Evolutionary conservation across 2,888 invertebrate species (phyloP), one percentile per base, ranked within the genome.

Genomic region (Sussaba pulchella): DNA sequence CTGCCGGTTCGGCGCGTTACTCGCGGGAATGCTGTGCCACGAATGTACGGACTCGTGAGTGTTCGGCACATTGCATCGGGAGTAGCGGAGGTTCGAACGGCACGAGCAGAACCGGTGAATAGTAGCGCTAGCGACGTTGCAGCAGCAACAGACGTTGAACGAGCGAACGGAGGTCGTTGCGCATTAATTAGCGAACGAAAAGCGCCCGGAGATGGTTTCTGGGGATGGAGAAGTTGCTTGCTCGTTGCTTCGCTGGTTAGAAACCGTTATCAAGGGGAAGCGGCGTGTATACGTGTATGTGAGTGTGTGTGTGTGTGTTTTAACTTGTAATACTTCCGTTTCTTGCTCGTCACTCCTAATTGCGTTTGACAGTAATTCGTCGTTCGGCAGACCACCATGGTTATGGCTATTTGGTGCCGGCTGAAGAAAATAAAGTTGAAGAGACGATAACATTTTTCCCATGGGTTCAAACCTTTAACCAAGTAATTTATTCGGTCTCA

Each of bases 281-380:
- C 83, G 82, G 83, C 82, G 85, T 82, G 81, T 82, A 39, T 24
- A 21, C 31, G 26, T 45, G 19, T 26, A 31, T 17, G 1, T 26
- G 59, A n/a, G 50, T 24, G 24, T 45, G 26, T 45, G 19, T 26
- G 45, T 17, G 1, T 26, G 59, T 41, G 24, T 41, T 39, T 69
- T 41, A n/a, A 19, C 43, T 4, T 24, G 67, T 17, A 45, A 61
- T 71, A 26, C 36, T 54, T 41, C 39, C 61, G 61, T 41, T 21
- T 69, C 52, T 63, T 17, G 21, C 74, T 81, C 86, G 87, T 88
- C 88, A 85, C 82, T 83, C 84, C 85, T 88, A 88, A 88, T 88
- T 89, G 86, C 85, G 82, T 87, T 89, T 87, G 88, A 89, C 89
- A 87, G 87, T 88, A 87, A 87, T 88, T 88, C 84, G 85, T 81